phyloP scores from a whole-genome alignment of 1,140 invertebrate genomes.

The Calliopsis andreniformis region DNA sequence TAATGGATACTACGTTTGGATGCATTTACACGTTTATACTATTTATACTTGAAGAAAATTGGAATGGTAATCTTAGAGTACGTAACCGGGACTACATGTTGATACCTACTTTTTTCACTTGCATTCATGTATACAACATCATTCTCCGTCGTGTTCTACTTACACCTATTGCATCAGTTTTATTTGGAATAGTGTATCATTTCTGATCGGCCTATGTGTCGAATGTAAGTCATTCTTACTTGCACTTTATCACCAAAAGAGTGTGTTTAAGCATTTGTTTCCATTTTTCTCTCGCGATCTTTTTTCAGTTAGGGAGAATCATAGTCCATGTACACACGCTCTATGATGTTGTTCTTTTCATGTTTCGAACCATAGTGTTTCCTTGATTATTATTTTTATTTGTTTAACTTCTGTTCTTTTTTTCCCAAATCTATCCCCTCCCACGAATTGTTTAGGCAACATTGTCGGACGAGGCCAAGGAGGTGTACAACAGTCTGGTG shows the following conservation, averaged over 20 bases:
- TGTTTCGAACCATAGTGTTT: conserved; percentile 8
- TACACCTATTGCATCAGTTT: conserved; percentile 11
- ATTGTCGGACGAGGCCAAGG: conserved; percentile 91
- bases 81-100: conserved; percentile 13
- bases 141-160: background rate
- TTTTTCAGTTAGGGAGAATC: conserved; percentile 9
- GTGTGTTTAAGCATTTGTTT: conserved; percentile 4
- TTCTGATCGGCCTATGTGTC: conserved; percentile 1
- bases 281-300: background rate
- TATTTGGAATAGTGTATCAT: conserved; percentile 11
- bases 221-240: background rate
- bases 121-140: conserved; percentile 14
- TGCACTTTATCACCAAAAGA: background rate
- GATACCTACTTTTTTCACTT: background rate
- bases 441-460: conserved; percentile 84
- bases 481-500: conserved; percentile 95
- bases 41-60: conserved; percentile 68
- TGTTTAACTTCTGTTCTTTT: conserved; percentile 73
- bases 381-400: conserved; percentile 72
- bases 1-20: conserved; percentile 72
- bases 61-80: conserved; percentile 38
- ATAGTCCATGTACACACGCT: conserved; percentile 1
- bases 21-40: conserved; percentile 78
- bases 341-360: background rate
- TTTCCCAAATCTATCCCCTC: conserved; percentile 73